A percentile compares a stretch with the other conserved stretches of the same genome.
Conservation (phyloP, 1,140 invertebrate species). For the Platyscapa corneri region DNA sequence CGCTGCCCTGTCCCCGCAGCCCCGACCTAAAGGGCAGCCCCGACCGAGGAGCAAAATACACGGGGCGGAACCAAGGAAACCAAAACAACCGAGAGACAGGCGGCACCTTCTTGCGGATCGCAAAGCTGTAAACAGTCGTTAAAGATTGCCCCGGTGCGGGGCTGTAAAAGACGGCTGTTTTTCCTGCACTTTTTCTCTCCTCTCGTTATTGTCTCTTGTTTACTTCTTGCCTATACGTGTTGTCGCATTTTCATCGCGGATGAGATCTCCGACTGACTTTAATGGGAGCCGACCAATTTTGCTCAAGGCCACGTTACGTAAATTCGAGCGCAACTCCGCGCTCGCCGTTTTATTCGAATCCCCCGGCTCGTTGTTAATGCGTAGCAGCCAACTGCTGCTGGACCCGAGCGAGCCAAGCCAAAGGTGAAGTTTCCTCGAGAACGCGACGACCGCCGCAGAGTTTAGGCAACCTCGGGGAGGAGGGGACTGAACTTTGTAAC, state of each 20-base stretch:
- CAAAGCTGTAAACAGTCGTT: constrained; percentile 45
- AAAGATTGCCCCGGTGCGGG: constrained; percentile 4
- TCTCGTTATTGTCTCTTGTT: neutral
- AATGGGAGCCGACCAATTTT: neutral
- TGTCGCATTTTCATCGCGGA: neutral
- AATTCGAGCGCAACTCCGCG: too few relatives aligned
- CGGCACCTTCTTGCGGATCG: constrained; percentile 28
- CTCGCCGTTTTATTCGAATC: too few relatives aligned
- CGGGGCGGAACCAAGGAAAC: neutral
- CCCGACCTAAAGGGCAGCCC: constrained; percentile 6
- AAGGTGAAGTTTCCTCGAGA: too few relatives aligned
- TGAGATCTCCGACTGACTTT: neutral
- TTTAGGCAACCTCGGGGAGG: too few relatives aligned
- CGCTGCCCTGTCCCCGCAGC: too few relatives aligned
- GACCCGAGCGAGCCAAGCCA: too few relatives aligned
- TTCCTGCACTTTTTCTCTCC: constrained; percentile 9
- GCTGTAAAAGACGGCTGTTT: constrained; percentile 36
- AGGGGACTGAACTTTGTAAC: too few relatives aligned
- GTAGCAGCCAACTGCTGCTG: too few relatives aligned
- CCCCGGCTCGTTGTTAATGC: too few relatives aligned
- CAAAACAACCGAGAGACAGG: neutral
- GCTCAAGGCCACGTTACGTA: too few relatives aligned
- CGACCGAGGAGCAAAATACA: too few relatives aligned
- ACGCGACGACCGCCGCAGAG: too few relatives aligned
- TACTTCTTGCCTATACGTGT: neutral